These are phyloP conservation scores for Enteromius anoplus DNA, from an alignment of 2,797 vertebrate genomes.

Conservation along the genomic window DNA sequence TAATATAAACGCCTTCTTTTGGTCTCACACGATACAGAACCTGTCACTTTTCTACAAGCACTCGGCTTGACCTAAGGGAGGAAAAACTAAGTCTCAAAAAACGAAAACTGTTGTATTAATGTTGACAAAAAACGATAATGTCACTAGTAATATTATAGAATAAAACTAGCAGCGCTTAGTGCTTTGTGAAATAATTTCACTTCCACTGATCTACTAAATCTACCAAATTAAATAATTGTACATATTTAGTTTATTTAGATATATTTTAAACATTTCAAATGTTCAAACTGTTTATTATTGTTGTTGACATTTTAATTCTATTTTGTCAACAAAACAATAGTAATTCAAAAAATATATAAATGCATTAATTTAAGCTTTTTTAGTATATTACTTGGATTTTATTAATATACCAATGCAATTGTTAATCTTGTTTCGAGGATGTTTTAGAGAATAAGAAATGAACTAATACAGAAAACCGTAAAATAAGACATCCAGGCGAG, in stretches of 20 bases:
- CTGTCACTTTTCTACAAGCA: slow-evolving; percentile 43
- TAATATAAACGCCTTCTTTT: slow-evolving; percentile 48
- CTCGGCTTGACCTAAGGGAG: slow-evolving; percentile 26
- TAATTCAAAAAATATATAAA: background rate
- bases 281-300: background rate
- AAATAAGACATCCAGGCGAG: no score
- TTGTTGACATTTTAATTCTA: background rate
- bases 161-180: background rate
- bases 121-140: background rate
- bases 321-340: background rate
- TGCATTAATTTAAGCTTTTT: background rate
- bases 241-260: background rate
- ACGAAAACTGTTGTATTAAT: slow-evolving; percentile 15
- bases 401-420: background rate
- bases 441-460: background rate
- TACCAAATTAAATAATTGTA: background rate
- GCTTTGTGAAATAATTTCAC: background rate
- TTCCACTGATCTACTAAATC: background rate
- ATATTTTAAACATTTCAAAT: background rate
- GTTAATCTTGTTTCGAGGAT: background rate
- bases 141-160: background rate
- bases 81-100: slow-evolving; percentile 15
- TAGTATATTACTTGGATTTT: background rate
- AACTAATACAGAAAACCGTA: background rate
- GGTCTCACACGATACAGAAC: slow-evolving; percentile 42